Evolutionary conservation across 64 coral and sea anemone genomes (phyloP).

Genomic region (Porites australiensis): DNA sequence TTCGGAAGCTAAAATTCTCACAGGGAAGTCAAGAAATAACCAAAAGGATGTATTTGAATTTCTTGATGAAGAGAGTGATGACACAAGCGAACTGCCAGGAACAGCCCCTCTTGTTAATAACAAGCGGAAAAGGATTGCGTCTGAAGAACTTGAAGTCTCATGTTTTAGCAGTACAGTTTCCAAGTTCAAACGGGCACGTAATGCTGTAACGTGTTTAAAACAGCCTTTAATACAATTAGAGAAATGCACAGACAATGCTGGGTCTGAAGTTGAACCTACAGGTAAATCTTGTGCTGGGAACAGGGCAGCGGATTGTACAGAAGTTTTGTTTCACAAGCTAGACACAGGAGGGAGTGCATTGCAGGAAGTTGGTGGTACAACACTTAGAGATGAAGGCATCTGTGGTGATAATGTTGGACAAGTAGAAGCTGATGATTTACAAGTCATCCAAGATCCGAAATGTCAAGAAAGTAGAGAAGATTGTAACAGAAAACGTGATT

Average conservation of each 20-base stretch:
- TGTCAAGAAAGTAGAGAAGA: background rate
- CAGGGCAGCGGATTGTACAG: background rate
- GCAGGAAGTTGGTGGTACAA: background rate
- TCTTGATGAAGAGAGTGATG: background rate
- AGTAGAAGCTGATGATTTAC: background rate
- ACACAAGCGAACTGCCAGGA: background rate
- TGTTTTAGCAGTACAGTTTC: background rate
- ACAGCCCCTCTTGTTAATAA: background rate
- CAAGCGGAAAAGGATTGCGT: constrained; percentile 28
- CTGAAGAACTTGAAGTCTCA: background rate
- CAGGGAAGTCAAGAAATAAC: background rate
- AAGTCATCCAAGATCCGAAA: background rate
- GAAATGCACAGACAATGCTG: constrained; percentile 1
- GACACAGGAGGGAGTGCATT: background rate
- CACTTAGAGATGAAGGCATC: background rate
- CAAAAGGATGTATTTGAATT: constrained; percentile 1
- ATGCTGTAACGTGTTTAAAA: constrained; percentile 13
- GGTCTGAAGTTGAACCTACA: background rate
- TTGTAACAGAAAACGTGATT: background rate
- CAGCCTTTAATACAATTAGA: background rate
- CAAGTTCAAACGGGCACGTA: constrained; percentile 34
- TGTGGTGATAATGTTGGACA: background rate
- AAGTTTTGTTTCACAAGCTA: background rate
- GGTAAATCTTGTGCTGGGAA: background rate
- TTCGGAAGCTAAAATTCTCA: background rate